Base-by-base conservation (phyloP, 2,797 vertebrate genomes). In the Sylvia borin region DNA sequence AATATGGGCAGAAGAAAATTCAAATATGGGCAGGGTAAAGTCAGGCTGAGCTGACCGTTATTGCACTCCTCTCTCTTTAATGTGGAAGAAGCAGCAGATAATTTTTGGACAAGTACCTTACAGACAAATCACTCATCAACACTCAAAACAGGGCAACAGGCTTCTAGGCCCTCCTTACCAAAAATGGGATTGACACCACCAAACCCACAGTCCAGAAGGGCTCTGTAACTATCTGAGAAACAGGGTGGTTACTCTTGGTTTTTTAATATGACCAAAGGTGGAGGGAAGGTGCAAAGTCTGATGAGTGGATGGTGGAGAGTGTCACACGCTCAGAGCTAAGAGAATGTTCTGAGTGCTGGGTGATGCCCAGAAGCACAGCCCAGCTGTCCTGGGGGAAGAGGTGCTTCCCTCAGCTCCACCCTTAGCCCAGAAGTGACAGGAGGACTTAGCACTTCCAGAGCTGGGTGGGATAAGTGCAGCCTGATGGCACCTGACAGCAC, bases 291-390 rank as follows among this genome's bases (percentile, higher is more conserved):
- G 22, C 17, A 70, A 51, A 42, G 31, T 27, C 13, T 19, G 7
- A 7, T 4, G 2, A 0, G 27, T 34, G 6, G 43, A 7, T 19
- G 26, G 24, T 11, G 40, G n/a, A 68, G 24, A 0, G 1, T 31
- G 31, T 66, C 66, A 22, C 21, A 36, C 3, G 3, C 14, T 11
- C 64, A 7, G 43, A 85, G 43, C 17, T 40, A 4, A 58, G 40
- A 62, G 76, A 47, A 47, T 0, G 7, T 13, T 51, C 48, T 36
- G 25, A 32, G 13, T 18, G 7, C 16, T 62, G 32, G 2, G 0
- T 9, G 53, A 11, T 2, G 16, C 18, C 40, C 64, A 73, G 18
- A 10, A 81, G 31, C 38, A 50, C 48, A 54, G 18, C 16, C 24
- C 55, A 15, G 45, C 14, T 24, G 40, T 74, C 24, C 42, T 57